A percentile compares a stretch with the other conserved stretches of the same genome.
Evolutionary conservation across 2,888 invertebrate genomes (phyloP).

Genomic region (Protonemura montana): DNA sequence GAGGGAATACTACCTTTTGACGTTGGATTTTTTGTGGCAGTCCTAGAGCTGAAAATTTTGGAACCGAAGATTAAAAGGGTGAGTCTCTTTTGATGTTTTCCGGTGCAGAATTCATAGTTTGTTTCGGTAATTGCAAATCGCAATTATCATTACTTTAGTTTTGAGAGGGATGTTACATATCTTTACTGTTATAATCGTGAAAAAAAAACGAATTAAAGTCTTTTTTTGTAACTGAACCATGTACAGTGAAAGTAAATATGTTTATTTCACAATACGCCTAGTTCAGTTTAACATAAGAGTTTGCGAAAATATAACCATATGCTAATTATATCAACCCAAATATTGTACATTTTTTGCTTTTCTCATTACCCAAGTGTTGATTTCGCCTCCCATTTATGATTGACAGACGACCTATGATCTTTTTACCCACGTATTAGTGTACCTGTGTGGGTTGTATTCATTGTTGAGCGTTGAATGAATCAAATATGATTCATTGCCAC

Average conservation of each 20-base stretch:
- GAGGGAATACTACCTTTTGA: conserved; percentile 53
- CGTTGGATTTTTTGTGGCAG: conserved; percentile 57
- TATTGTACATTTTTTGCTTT: background rate
- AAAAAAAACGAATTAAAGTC: no score
- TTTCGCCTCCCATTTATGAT: background rate
- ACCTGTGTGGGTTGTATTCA: background rate
- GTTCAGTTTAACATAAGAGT: background rate
- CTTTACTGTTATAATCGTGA: no score
- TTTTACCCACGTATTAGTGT: background rate
- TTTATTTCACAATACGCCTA: background rate
- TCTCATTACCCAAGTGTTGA: no score
- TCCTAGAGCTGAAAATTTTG: conserved; percentile 60
- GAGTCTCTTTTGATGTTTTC: conserved; percentile 49
- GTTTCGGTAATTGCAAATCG: no score
- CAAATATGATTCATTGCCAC: background rate
- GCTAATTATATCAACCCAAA: background rate
- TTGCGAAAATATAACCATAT: background rate
- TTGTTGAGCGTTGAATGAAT: background rate
- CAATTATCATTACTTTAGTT: no score
- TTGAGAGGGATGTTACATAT: no score
- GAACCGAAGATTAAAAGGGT: conserved; percentile 59
- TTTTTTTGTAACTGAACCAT: background rate
- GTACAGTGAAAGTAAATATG: background rate
- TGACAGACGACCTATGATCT: background rate
- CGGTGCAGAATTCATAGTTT: no score